Conservation (phyloP, 2,888 invertebrate genomes). For the Pomacea canaliculata region DNA sequence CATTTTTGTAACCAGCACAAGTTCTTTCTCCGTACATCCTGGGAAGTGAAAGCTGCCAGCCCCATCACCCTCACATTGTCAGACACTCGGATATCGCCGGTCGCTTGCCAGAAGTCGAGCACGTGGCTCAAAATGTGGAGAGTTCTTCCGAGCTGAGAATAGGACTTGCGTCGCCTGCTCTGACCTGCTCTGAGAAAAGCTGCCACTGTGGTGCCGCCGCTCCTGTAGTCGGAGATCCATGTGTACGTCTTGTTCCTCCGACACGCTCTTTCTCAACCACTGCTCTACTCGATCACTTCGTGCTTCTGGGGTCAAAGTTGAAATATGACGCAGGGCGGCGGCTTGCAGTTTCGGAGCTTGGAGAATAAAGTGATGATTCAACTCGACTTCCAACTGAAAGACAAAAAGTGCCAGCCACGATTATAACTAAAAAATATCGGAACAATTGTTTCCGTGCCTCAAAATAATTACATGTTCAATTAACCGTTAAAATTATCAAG, state of each 20-base stretch:
- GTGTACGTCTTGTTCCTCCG: constrained; percentile 7
- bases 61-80: too few relatives aligned
- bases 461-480: too few relatives aligned
- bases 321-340: constrained; percentile 2
- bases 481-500: too few relatives aligned
- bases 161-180: background rate
- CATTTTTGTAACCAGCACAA: too few relatives aligned
- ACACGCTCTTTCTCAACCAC: constrained; percentile 21
- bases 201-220: constrained; percentile 6
- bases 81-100: too few relatives aligned
- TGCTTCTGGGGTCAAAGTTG: constrained; percentile 19
- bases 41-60: too few relatives aligned
- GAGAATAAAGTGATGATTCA: background rate
- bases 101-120: background rate
- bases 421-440: background rate
- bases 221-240: background rate
- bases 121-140: constrained; percentile 2
- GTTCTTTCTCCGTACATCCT: too few relatives aligned
- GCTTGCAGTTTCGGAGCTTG: background rate
- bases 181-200: constrained; percentile 10
- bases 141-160: constrained; percentile 11
- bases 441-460: background rate
- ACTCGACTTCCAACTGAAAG: background rate
- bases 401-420: background rate
- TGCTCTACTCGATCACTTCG: constrained; percentile 19